Percentiles rank a stretch among this genome's conserved stretches.
Conservation (phyloP, 2,888 invertebrate species). For the Globia sparganii region DNA sequence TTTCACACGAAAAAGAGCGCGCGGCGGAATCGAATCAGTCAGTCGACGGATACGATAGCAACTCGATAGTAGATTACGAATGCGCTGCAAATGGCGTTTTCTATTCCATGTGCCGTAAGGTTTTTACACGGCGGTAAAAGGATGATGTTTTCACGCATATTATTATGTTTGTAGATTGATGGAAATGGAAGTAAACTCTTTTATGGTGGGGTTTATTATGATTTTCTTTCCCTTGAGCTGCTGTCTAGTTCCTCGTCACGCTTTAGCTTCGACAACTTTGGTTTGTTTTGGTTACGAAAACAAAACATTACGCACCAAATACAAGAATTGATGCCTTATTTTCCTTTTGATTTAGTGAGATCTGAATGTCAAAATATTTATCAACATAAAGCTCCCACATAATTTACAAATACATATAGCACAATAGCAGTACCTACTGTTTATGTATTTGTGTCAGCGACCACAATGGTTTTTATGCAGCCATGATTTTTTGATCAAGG, state of each 20-base stretch:
- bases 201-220: conserved; percentile 25
- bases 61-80: conserved; percentile 71
- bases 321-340: background rate
- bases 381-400: conserved; percentile 1
- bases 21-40: conserved; percentile 87
- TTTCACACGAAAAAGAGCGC: conserved; percentile 87
- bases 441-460: conserved; percentile 7
- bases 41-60: conserved; percentile 79
- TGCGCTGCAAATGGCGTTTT: conserved; percentile 83
- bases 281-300: background rate
- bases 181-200: conserved; percentile 47
- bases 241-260: background rate
- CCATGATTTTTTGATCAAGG: conserved; percentile 65
- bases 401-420: background rate
- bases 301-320: background rate
- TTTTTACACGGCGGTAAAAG: conserved; percentile 59
- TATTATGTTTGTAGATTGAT: conserved; percentile 40
- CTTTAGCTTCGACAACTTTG: background rate
- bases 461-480: conserved; percentile 37
- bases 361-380: conserved; percentile 2
- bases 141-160: conserved; percentile 48
- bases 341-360: background rate
- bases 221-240: conserved; percentile 8
- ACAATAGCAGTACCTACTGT: background rate
- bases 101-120: conserved; percentile 71